Percentiles rank a stretch among this genome's conserved stretches.
These are phyloP conservation scores for Lycodopsis pacificus DNA, from an alignment of 2,797 vertebrate species.

Conservation along the genomic window DNA sequence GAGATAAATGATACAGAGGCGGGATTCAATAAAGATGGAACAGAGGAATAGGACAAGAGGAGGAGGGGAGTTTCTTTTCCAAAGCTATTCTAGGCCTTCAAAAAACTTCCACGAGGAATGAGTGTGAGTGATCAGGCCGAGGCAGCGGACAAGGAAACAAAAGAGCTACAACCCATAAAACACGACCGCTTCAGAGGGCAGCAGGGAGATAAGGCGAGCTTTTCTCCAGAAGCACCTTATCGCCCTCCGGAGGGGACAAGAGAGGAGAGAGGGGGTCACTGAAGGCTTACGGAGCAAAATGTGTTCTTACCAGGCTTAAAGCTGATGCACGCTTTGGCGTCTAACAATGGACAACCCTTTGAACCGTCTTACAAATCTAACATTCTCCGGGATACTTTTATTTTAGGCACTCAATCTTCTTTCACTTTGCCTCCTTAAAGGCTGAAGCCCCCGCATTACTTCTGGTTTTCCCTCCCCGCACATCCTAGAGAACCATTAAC, in stretches of 20 bases:
- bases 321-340: neutral
- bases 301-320: neutral
- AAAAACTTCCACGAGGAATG: constrained; percentile 88
- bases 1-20: constrained; percentile 89
- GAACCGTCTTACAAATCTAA: constrained; percentile 4
- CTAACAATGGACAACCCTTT: neutral
- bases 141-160: constrained; percentile 77
- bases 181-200: constrained; percentile 70
- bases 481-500: constrained; percentile 83
- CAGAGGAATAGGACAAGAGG: constrained; percentile 68
- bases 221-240: constrained; percentile 66
- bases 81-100: constrained; percentile 86
- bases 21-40: constrained; percentile 90
- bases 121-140: constrained; percentile 81
- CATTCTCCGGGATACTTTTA: constrained; percentile 26
- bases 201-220: constrained; percentile 66
- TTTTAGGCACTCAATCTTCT: constrained; percentile 55
- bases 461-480: constrained; percentile 32
- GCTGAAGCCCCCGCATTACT: constrained; percentile 53
- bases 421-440: constrained; percentile 46
- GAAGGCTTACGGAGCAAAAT: constrained; percentile 23
- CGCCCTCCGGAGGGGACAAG: constrained; percentile 39
- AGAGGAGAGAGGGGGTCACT: constrained; percentile 38
- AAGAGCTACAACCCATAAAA: constrained; percentile 81
- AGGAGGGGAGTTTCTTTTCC: constrained; percentile 69